Percentiles rank a stretch among this genome's conserved stretches.
Conservation (phyloP, 2,797 vertebrate genomes). For the Kryptolebias ocellatus region DNA sequence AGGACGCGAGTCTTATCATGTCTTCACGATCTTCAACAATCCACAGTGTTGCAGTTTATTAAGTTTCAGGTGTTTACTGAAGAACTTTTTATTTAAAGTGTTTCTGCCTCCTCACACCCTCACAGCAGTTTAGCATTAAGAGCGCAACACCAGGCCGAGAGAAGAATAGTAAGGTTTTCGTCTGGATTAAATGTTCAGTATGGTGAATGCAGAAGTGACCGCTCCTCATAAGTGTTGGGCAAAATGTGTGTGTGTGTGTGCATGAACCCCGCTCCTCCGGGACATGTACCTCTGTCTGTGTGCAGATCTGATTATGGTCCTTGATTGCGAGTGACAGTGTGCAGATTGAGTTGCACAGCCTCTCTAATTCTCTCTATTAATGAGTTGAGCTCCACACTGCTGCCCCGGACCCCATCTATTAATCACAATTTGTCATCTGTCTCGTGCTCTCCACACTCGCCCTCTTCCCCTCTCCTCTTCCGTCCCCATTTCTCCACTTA, state of each 20-base stretch:
- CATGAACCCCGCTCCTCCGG: constrained; percentile 18
- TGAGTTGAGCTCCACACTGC: constrained; percentile 80
- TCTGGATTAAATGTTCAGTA: constrained; percentile 37
- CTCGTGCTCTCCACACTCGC: constrained; percentile 52
- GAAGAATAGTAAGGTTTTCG: constrained; percentile 9
- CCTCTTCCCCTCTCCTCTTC: constrained; percentile 6
- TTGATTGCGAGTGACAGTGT: constrained; percentile 81
- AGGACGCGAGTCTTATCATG: not conserved
- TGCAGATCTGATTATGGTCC: constrained; percentile 76
- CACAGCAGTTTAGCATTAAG: not conserved
- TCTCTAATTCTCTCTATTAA: constrained; percentile 84
- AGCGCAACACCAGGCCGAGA: constrained; percentile 19
- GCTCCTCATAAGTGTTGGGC: constrained; percentile 13
- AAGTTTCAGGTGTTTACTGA: not conserved
- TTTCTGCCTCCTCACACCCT: not conserved
- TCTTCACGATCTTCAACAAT: not conserved
- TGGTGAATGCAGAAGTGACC: constrained; percentile 23
- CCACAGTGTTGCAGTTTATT: not conserved
- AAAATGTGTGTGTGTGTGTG: constrained; percentile 27
- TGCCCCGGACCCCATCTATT: constrained; percentile 82
- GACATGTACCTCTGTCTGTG: constrained; percentile 58
- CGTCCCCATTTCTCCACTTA: not conserved
- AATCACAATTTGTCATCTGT: constrained; percentile 83
- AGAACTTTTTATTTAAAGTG: not conserved
- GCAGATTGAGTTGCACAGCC: constrained; percentile 83